phyloP scores from a whole-genome alignment of 2,888 invertebrate genomes.

The Elgonia sp. region DNA sequence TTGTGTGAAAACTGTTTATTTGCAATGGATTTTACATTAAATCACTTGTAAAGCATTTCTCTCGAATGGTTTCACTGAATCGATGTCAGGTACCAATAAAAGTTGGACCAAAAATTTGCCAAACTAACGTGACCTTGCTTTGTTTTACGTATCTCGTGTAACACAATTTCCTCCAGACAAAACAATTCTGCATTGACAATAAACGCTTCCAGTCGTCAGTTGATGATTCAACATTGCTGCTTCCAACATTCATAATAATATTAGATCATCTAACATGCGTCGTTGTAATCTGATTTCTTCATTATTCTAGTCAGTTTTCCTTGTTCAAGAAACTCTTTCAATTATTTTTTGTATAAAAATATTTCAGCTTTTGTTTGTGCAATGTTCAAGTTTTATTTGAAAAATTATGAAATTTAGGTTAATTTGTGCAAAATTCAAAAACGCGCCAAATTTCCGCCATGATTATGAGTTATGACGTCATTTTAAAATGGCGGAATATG shows the following conservation, averaged over 20 bases:
- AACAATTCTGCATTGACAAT: constrained; percentile 45
- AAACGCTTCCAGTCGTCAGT: constrained; percentile 26
- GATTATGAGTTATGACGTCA: too few species aligned
- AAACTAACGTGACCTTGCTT: background rate
- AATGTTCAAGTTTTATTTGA: too few species aligned
- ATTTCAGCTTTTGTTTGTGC: background rate
- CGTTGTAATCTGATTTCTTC: constrained; percentile 15
- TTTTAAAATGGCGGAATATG: too few species aligned
- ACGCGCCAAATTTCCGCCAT: too few species aligned
- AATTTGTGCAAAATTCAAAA: too few species aligned
- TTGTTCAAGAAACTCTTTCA: background rate
- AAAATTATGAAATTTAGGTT: too few species aligned
- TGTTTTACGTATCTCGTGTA: constrained; percentile 6
- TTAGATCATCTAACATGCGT: constrained; percentile 48
- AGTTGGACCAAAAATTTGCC: background rate
- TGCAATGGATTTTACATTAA: constrained; percentile 36
- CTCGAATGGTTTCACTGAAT: background rate
- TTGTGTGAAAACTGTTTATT: constrained; percentile 54
- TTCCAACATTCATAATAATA: constrained; percentile 48
- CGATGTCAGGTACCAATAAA: background rate
- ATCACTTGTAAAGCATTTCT: constrained; percentile 21
- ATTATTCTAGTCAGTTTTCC: constrained; percentile 4
- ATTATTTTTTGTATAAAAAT: background rate
- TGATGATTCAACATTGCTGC: constrained; percentile 51
- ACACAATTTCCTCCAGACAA: constrained; percentile 12